These are phyloP conservation scores for Acanthosepion pharaonis DNA, from an alignment of 2,888 invertebrate genomes.

Conservation along the genomic window DNA sequence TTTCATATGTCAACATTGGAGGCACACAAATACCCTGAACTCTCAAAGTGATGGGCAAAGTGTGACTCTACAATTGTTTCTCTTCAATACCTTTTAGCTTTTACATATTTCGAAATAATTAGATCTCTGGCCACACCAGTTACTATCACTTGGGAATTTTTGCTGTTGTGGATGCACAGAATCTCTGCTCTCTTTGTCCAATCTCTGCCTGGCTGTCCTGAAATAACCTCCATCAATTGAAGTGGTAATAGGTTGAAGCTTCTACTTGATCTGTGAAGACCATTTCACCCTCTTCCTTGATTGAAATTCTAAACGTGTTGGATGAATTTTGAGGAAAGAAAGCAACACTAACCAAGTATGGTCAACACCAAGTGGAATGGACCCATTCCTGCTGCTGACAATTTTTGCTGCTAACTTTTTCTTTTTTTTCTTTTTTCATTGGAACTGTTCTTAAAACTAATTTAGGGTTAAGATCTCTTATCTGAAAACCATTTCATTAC, in stretches of 20 bases:
- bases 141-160: slow-evolving; percentile 34
- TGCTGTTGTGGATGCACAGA: slow-evolving; percentile 35
- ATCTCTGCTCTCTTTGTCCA: slow-evolving; percentile 40
- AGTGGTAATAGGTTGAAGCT: slow-evolving; percentile 36
- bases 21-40: slow-evolving; percentile 59
- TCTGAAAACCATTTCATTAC: not conserved
- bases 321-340: slow-evolving; percentile 43
- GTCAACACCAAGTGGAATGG: slow-evolving; percentile 39
- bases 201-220: slow-evolving; percentile 47
- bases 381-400: slow-evolving; percentile 22
- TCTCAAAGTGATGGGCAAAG: slow-evolving; percentile 64
- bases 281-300: slow-evolving; percentile 39
- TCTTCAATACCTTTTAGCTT: not conserved
- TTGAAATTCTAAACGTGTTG: slow-evolving; percentile 34
- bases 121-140: not conserved
- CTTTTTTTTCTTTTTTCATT: not conserved
- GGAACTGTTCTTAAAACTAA: slow-evolving; percentile 35
- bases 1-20: slow-evolving; percentile 47
- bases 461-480: not conserved
- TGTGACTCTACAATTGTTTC: slow-evolving; percentile 52
- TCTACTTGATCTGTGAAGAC: slow-evolving; percentile 45
- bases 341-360: slow-evolving; percentile 37
- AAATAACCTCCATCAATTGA: slow-evolving; percentile 43
- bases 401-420: not conserved
- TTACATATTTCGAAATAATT: not conserved